Evolutionary conservation across 2,113 vertebrate genomes (phyloP), one percentile per base, ranked within the genome.

Genomic region (Chlorocebus sabaeus): DNA sequence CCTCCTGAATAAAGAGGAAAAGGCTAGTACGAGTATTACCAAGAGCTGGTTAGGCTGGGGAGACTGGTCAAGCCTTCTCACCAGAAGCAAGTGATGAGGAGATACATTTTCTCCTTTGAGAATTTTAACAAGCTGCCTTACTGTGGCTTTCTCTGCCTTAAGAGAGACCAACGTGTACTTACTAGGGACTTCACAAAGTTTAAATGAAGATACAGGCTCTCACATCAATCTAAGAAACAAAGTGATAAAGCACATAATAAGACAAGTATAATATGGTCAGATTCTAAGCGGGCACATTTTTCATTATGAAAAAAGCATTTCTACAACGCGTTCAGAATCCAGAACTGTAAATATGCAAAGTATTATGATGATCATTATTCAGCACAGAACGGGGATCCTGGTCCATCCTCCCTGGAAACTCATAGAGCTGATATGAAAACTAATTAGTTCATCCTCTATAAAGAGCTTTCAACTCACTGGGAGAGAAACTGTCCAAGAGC

Each of bases 371-470:
- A 20, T 82, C 30, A 32, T 64, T 59, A 68, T 43, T 92, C 43
- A 96, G 79, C 84, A 48, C 32, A 72, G 64, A 6, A 70, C 5
- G 13, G 22, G 48, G 35, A 78, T 38, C 83, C 73, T 48, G 64
- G 43, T 55, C 75, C 27, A 59, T 70, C 52, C 2, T 86, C 18
- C 61, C 83, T 78, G 50, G 7, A 80, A 84, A 78, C 40, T 93
- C 87, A 43, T 5, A 79, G 20, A 78, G 45, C 52, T 67, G 57
- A 5, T 50, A 96, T 9, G 52, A 92, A 93, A 70, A 43, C 40
- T 18, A 75, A 95, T 82, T 86, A 70, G 83, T 68, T 97, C 94
- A 96, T 88, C 72, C 20, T 73, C 78, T 96, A 92, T 92, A 88
- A 96, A 95, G 93, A 96, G 90, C 59, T 40, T 70, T 75, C 95